Base-by-base conservation (phyloP, 2,113 vertebrate species). In the Bubalus kerabau region DNA sequence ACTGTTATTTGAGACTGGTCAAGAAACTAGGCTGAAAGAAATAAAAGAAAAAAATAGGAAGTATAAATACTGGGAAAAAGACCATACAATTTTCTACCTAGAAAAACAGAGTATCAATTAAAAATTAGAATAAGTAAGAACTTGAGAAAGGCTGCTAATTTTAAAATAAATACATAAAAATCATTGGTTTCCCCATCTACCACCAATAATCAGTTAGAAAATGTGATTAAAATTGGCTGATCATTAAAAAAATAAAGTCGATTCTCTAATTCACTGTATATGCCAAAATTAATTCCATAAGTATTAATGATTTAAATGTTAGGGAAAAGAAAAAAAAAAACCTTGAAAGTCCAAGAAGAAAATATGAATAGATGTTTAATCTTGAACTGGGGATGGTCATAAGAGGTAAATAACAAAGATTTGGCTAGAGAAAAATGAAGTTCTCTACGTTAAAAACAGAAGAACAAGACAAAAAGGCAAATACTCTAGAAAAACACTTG, bases 91-190 rank as follows among this genome's bases (percentile, higher is more conserved):
- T 83, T 52, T 94, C 24, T 87, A 78, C 36, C 50, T 88, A 84
- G 50, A 92, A 82, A 96, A 95, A 86, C 10, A 96, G 32, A 95
- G 28, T 52, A 76, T 8, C 74, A 94, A 64, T 46, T 88, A 80
- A 87, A 90, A 88, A 64, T 64, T n/a, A 91, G 24, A 91, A 74
- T 54, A 96, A 78, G 40, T 82, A 89, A 87, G 28, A 97, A 96
- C 43, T 89, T 67, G 6, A 59, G 54, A 81, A 93, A 91, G 19
- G 9, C 8, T 94, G 23, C 15, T 24, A 74, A 59, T 81, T 81
- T 91, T 26, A 32, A 93, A 86, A 81, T 48, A 92, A 43, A 96
- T 71, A 87, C 48, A 94, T 82, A 76, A 91, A 96, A 86, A 54
- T 13, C 10, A 82, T 9, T 83, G 30, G 13, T 24, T 91, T 87